Base-by-base conservation (phyloP, 2,113 vertebrate species). In the Perognathus longimembris region DNA sequence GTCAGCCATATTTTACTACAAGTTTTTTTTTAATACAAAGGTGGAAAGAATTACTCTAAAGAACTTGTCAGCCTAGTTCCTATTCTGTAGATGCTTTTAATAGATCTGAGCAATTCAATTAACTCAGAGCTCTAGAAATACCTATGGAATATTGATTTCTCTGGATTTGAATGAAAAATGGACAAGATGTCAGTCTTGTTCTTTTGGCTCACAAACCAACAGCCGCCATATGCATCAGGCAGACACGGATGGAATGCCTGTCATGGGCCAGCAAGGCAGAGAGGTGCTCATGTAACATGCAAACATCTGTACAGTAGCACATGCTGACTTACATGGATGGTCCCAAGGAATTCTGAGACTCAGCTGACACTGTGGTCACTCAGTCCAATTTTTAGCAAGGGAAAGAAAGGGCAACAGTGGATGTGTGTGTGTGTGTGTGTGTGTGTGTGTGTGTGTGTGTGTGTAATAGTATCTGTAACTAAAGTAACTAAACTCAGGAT, bases 151-250 rank as follows among this genome's bases (percentile, higher is more conserved):
- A 74, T 28, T 7, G 70, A 26, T 73, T 93, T 87, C 85, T 88
- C 8, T 75, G 83, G 81, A 84, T 59, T 40, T 42, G 42, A 89
- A 84, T 38, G 67, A 54, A 61, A 96, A 89, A 32, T 40, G 76
- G 50, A 91, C 36, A 18, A 36, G 50, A 54, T 40, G 10, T 57
- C 75, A 57, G 84, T 57, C 76, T 82, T 32, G 28, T 40, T 75
- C 24, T 67, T 50, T 64, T 38, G 70, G 63, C 32, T 88, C 70
- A 73, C 36, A 64, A 26, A 73, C 10, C 54, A 76, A 26, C 8
- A 66, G 64, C 11, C 32, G 54, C 36, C 14, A 17, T 7, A 30
- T 18, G 54, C 57, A 26, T 3, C 38, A 78, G n/a, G 89, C 17
- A 85, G 54, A 79, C 38, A 77, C 69, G 38, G 67, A 64, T 6